These are phyloP conservation scores for Neoniphon sammara DNA, from an alignment of 2,797 vertebrate species.

Conservation along the genomic window DNA sequence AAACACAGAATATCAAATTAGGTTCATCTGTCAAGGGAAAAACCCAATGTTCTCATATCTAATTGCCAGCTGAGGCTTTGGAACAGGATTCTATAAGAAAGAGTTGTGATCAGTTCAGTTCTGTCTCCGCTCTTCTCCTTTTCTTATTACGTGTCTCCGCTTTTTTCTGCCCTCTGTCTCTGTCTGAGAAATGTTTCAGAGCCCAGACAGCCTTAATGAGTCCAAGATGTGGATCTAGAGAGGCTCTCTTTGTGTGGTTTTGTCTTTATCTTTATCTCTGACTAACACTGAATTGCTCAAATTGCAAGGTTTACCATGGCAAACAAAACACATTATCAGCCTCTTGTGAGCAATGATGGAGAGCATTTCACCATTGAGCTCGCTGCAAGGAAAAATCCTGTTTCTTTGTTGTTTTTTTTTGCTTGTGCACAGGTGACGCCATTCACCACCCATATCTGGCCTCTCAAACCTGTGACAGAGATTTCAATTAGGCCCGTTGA, in stretches of 20 bases:
- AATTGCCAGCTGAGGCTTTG: slow-evolving; percentile 64
- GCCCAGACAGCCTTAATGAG: slow-evolving; percentile 61
- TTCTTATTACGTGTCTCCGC: slow-evolving; percentile 50
- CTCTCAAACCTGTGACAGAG: slow-evolving; percentile 13
- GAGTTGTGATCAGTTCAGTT: slow-evolving; percentile 59
- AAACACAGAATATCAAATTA: slow-evolving; percentile 66
- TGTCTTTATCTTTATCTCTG: slow-evolving; percentile 64
- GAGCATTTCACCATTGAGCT: slow-evolving; percentile 19
- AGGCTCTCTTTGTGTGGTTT: slow-evolving; percentile 52
- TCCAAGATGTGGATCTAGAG: slow-evolving; percentile 47
- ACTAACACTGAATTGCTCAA: slow-evolving; percentile 55
- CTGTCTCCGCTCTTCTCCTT: slow-evolving; percentile 42
- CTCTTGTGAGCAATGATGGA: slow-evolving; percentile 45
- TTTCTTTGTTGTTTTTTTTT: slow-evolving; percentile 29
- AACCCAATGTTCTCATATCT: slow-evolving; percentile 42
- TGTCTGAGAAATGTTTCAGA: slow-evolving; percentile 58
- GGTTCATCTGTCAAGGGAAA: slow-evolving; percentile 59
- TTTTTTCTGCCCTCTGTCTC: slow-evolving; percentile 58
- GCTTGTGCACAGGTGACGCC: slow-evolving; percentile 15
- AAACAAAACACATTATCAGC: slow-evolving; percentile 51
- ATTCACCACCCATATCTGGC: slow-evolving; percentile 23
- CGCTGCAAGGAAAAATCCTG: slow-evolving; percentile 17
- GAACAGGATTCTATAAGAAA: slow-evolving; percentile 45
- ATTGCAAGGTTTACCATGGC: slow-evolving; percentile 52
- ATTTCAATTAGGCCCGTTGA: slow-evolving; percentile 14